Base-by-base conservation (phyloP, 2,888 invertebrate genomes). In the Apamea anceps region DNA sequence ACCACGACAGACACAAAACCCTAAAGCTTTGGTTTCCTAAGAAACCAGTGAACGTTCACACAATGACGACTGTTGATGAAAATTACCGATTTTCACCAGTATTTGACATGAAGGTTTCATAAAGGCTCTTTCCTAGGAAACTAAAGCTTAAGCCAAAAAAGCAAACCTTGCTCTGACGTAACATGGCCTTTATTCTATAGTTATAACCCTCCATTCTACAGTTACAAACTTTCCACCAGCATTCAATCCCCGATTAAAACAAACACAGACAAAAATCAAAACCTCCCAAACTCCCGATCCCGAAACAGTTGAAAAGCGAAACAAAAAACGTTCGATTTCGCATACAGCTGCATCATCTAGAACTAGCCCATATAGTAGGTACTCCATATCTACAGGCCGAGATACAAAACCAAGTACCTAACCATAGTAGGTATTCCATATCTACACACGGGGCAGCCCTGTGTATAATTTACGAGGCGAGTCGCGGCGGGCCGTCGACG, bases 401-500 rank as follows among this genome's bases (percentile, higher is more conserved):
- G 70, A 54, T 77, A 72, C 76, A 70, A 72, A 75, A 48, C 66
- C 75, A n/a, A 60, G 10, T 60, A n/a, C n/a, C 70, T 54, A 60
- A 71, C 65, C 21, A 60, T 13, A n/a, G 25, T 57, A 68, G 18
- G 37, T 63, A 37, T 57, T 21, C 45, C n/a, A 18, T 67, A 72
- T 51, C 68, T 37, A 37, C 62, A 51, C 13, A n/a, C 62, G 73
- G 75, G 90, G 57, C 89, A 91, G 60, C 91, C 91, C 90, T 91
- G 85, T 84, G 82, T 75, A 88, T 92, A 90, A 92, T 91, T 92
- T 91, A 92, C 89, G 90, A 90, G 87, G 72, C 91, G 91, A 92
- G 92, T 92, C 92, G 93, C 92, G 90, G 90, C 93, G 93, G 92
- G 82, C 86, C 87, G 89, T 87, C 87, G 82, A 75, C 88, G 87